Base-by-base conservation (phyloP, 2,888 invertebrate species). In the Melipona bicolor region DNA sequence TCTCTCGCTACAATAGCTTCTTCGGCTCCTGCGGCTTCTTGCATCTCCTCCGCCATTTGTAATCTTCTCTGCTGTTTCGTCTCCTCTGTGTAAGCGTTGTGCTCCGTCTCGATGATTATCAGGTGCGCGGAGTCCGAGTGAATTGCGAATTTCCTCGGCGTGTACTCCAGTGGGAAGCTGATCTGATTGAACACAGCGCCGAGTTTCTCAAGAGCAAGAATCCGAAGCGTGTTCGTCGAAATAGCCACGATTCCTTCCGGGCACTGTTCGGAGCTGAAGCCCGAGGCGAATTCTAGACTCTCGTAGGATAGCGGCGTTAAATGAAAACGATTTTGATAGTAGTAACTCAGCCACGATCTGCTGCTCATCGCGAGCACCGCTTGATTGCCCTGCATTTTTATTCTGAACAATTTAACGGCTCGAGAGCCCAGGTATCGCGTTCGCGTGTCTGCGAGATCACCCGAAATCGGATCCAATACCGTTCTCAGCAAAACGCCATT, bases 181-280 rank as follows among this genome's bases (percentile, higher is more conserved):
- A 98, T 97, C 94, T 99, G 99, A 95, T 99, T 99, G 94, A 99
- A 99, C 4, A 99, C 99, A 0, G 99, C 99, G 0, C 99, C 99
- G 2, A 99, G 95, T 94, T 99, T 99, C 94, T 99, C 99, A 77
- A 99, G 95, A 0, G 99, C 99, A 94, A 99, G 96, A 96, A 99
- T 99, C 92, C 99, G 96, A 74, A 99, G 95, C 0, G 99, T 99
- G 93, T 99, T 99, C 2, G 99, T 98, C 0, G 99, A 99, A 94
- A 99, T 99, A 0, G 99, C 99, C 0, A 99, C 99, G 90, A 99
- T 99, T 88, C 99, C 99, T 95, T 99, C 99, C 0, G 99, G 98
- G 95, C 99, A 99, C 95, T 99, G 99, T 95, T 99, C 99, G 88
- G 97, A 97, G 94, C 97, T 97, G 94, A 99, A 99, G 4, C 99